A percentile compares a stretch with the other conserved stretches of the same genome.
phyloP scores from a whole-genome alignment of 2,797 vertebrate species.

The Urophycis tenuis region DNA sequence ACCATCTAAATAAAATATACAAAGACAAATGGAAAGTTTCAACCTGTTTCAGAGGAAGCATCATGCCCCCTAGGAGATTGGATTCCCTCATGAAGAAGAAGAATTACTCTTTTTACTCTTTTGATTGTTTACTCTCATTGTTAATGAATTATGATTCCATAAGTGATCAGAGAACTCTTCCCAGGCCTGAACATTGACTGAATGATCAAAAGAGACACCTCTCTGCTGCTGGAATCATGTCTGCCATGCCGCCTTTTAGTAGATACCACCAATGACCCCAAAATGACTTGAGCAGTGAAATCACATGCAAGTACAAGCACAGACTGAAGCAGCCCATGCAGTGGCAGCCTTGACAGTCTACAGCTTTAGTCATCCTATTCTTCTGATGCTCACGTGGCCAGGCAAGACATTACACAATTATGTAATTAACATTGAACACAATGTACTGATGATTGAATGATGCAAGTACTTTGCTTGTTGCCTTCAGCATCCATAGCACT shows the following conservation, averaged over 20 bases:
- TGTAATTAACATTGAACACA: background rate
- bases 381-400: background rate
- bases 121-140: no score
- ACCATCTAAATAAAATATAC: background rate
- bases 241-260: background rate
- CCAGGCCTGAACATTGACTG: background rate
- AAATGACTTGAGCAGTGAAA: background rate
- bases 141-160: background rate
- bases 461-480: no score
- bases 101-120: no score
- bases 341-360: background rate
- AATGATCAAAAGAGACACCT: background rate
- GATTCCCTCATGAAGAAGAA: no score
- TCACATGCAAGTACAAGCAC: background rate
- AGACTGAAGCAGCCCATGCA: background rate
- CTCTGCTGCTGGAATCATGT: background rate
- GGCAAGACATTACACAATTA: background rate
- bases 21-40: background rate
- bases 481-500: background rate
- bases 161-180: constrained; percentile 5
- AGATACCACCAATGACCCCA: background rate
- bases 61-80: background rate
- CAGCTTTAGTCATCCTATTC: background rate
- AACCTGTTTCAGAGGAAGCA: background rate
- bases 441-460: no score